Base-by-base conservation (phyloP, 2,113 vertebrate genomes). In the Sclerurus mexicanus region DNA sequence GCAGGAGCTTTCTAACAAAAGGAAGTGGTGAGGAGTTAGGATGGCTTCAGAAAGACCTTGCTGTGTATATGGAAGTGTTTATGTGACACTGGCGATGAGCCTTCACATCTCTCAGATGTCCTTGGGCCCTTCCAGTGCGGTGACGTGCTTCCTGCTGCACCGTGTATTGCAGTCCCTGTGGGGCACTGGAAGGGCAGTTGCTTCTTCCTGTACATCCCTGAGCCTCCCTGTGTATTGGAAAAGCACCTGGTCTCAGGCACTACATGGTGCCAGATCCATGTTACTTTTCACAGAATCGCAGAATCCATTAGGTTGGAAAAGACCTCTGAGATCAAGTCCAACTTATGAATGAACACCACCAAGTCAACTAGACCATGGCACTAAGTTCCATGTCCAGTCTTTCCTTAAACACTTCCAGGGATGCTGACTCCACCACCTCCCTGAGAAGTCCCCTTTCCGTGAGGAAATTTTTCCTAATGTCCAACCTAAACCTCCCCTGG, bases 151-250 rank as follows among this genome's bases (percentile, higher is more conserved):
- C 35, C 77, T 59, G 21, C 47, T 53, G n/a, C 22, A 19, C 21
- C 44, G 27, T 0, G 4, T 8, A 12, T 23, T 80, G 31, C 47
- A 59, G 47, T 30, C 23, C 6, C 7, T 39, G 49, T 42, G 50
- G 7, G 46, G 9, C n/a, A 23, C 30, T 52, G 50, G 46, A 85
- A 52, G 13, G 33, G 28, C 30, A 28, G 25, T 7, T 69, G 4
- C 19, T 78, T 63, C 49, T 18, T 56, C 40, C 21, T 39, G 22
- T 25, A 10, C 15, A 39, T 5, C 14, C 49, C 55, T 35, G 30
- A 56, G 30, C 40, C 44, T 52, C 30, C 7, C 21, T 0, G 0
- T 28, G 12, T n/a, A 9, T 7, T 75, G 25, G 50, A 66, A 85
- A 80, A 73, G 3, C 58, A 24, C 7, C 30, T 40, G 49, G 8